These are phyloP conservation scores for Argynnis bischoffii DNA, from an alignment of 2,888 invertebrate species.

Conservation along the genomic window DNA sequence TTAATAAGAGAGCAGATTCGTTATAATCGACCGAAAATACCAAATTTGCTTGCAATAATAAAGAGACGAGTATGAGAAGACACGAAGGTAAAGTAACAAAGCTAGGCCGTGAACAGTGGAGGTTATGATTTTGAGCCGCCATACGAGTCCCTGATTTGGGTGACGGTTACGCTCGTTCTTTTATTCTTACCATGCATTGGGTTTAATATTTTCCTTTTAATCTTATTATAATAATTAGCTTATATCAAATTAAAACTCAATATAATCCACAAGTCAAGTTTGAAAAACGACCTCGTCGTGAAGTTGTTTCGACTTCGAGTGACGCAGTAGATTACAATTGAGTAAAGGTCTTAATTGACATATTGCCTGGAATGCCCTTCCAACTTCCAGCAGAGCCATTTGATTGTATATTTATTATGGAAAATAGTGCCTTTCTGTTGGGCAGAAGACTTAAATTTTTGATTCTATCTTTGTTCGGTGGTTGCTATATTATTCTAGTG, in stretches of 20 bases:
- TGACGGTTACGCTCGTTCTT: conserved; percentile 63
- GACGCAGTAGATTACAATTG: conserved; percentile 64
- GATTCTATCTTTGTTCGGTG: conserved; percentile 49
- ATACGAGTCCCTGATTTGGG: conserved; percentile 78
- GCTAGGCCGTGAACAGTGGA: conserved; percentile 77
- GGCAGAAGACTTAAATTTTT: conserved; percentile 58
- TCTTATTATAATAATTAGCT: conserved; percentile 28
- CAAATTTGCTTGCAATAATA: conserved; percentile 59
- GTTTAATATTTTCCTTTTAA: conserved; percentile 50
- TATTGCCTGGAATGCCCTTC: conserved; percentile 68
- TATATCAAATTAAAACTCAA: conserved; percentile 28
- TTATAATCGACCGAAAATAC: conserved; percentile 60
- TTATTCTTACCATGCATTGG: conserved; percentile 76
- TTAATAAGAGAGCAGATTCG: conserved; percentile 54
- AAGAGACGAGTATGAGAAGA: conserved; percentile 74
- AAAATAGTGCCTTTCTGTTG: conserved; percentile 50
- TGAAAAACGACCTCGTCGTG: conserved; percentile 70
- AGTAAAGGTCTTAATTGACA: conserved; percentile 71
- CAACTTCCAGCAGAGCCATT: conserved; percentile 52
- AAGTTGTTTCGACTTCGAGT: conserved; percentile 64
- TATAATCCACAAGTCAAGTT: conserved; percentile 61
- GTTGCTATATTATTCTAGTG: conserved; percentile 71
- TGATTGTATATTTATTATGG: conserved; percentile 53
- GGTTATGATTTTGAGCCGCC: conserved; percentile 76
- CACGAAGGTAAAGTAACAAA: conserved; percentile 81